Evolutionary conservation across 2,888 invertebrate genomes (phyloP).

Genomic region (Drosophila formosana): DNA sequence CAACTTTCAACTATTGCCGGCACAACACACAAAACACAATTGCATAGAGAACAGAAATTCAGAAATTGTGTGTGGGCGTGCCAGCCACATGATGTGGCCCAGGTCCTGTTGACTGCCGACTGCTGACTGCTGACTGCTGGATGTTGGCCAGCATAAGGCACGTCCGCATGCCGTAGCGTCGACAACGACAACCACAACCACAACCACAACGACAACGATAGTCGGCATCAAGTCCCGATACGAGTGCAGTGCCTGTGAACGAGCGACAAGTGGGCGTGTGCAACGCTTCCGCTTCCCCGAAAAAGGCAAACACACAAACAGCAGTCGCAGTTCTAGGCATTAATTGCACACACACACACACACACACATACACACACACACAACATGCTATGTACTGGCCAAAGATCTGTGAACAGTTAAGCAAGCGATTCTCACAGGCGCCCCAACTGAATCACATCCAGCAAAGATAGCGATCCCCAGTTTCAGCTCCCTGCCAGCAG

Average conservation of each 20-base stretch:
- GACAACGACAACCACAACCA: conserved; percentile 6
- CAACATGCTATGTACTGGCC: conserved; percentile 3
- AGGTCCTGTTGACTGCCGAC: conserved; percentile 36
- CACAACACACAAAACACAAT: conserved; percentile 36
- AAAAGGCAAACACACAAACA: conserved; percentile 49
- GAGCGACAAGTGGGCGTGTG: conserved; percentile 74
- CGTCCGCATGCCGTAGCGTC: conserved; percentile 31
- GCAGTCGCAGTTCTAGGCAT: conserved; percentile 58
- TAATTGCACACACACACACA: conserved; percentile 62
- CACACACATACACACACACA: conserved; percentile 49
- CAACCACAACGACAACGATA: conserved; percentile 38
- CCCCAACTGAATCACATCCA: conserved; percentile 61
- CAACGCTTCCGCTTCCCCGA: conserved; percentile 75
- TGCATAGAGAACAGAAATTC: background rate
- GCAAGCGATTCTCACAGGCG: conserved; percentile 62
- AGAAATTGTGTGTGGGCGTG: conserved; percentile 59
- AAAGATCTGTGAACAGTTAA: conserved; percentile 71
- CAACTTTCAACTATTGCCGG: conserved; percentile 75
- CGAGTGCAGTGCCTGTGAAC: conserved; percentile 55
- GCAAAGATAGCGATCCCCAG: conserved; percentile 54
- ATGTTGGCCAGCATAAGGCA: conserved; percentile 49
- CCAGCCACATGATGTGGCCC: conserved; percentile 34
- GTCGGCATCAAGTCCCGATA: conserved; percentile 31
- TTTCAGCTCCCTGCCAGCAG: conserved; percentile 25
- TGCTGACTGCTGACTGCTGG: background rate